Evolutionary conservation across 2,113 vertebrate species (phyloP), one percentile per base, ranked within the genome.

Genomic region (Zosterops pallidus): DNA sequence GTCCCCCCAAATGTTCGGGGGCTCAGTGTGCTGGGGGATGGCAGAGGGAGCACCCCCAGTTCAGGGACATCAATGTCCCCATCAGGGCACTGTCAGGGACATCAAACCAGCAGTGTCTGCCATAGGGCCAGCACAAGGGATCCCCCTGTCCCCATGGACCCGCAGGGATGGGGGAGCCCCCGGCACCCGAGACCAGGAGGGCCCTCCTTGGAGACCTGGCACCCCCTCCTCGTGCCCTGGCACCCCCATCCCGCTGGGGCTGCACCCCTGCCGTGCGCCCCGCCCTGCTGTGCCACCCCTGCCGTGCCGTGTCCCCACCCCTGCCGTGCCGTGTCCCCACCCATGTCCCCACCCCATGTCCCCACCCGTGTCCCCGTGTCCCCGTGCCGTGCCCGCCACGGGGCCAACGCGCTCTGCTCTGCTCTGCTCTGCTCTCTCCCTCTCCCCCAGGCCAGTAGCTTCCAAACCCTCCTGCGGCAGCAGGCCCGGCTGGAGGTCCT

Each of bases 401-500:
- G 97, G 97, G 94, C 91, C 78, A 95, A 94, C 70, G 25, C n/a
- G 50, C 90, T 98, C 97, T 99, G 97, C 95, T 95, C 92, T 98
- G 97, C 95, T 95, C 92, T 98, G 97, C 98, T 95, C 94, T 98
- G 97, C 98, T 99, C 98, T 98, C 98, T 98, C 97, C 25, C 98
- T 98, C 97, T 99, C 98, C 98, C 98, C 98, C 99, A 99, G 99
- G 99, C 99, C 98, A 96, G 99, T 99, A 99, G 99, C 98, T 99
- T 99, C 98, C 98, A 99, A 98, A 99, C 98, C 98, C 99, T 99
- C 98, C 99, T 98, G 97, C 98, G 98, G 97, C 98, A 99, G 98
- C 99, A 99, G 98, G 99, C 99, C 98, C 99, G 98, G 98, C 98
- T 99, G 98, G 99, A 99, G 99, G 98, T 99, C 99, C 99, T 99